Evolutionary conservation across 2,797 vertebrate species (phyloP), one percentile per base, ranked within the genome.

Genomic region (Bradypus variegatus): DNA sequence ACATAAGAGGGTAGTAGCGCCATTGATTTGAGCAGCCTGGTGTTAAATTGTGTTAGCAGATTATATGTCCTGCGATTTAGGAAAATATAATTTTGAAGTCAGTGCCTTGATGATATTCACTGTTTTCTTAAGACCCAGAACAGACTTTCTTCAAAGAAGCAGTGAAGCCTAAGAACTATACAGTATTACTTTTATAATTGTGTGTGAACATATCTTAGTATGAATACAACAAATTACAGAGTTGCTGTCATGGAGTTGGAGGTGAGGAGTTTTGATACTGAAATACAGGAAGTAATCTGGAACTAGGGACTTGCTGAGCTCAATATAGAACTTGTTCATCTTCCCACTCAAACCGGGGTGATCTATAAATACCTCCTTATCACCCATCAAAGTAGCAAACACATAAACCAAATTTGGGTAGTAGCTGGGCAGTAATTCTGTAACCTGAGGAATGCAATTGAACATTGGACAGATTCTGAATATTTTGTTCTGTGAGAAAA

Each of bases 1-100:
- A 70, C 53, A 27, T 76, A 78, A 69, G 79, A 91, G 48, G 58
- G 53, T 80, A 27, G 75, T 45, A 81, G 58, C 76, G 48, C 89
- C 69, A 29, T 62, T 76, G 93, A 90, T 81, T 79, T 75, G 70
- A 93, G 64, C 81, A 77, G 70, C 53, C 75, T 89, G 33, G 38
- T 73, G 65, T 94, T 36, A 36, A 48, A 58, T 76, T 78, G 69
- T 76, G 11, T 75, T 88, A 5, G 5, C 19, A 86, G 77, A 86
- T 93, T 75, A 65, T 69, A 33, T 36, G 27, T 15, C 64, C 78
- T 93, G 13, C 58, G 65, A 84, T 91, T n/a, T 16, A 69, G 60
- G 55, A 50, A 69, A 72, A 55, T 69, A 70, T 15, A 55, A 81
- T 87, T 91, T 73, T 73, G 77, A 85, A 86, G 58, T 70, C 21